Percentiles rank a stretch among this genome's conserved stretches.
These are phyloP conservation scores for Drosophila phalerata DNA, from an alignment of 2,888 invertebrate species.

Conservation along the genomic window DNA sequence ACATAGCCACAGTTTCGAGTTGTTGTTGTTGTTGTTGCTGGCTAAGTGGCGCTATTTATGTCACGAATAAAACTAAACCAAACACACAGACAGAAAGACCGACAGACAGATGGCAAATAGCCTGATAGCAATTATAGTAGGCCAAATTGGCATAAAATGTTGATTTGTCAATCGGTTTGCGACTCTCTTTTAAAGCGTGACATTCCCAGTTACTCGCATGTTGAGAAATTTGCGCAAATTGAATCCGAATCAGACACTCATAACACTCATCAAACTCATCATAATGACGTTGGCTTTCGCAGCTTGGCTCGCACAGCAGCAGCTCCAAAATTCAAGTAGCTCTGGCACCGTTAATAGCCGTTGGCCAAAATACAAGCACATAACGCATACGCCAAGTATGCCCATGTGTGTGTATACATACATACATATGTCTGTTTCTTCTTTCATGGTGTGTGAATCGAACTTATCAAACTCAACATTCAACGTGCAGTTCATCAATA, in stretches of 20 bases:
- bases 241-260: slow-evolving; percentile 63
- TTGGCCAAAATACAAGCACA: slow-evolving; percentile 48
- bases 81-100: slow-evolving; percentile 1
- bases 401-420: slow-evolving; percentile 4
- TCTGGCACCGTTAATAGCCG: slow-evolving; percentile 68
- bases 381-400: slow-evolving; percentile 47
- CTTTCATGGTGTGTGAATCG: slow-evolving; percentile 28
- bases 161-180: slow-evolving; percentile 57
- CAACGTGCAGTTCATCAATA: slow-evolving; percentile 64
- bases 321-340: slow-evolving; percentile 45
- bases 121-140: slow-evolving; percentile 45
- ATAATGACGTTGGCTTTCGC: slow-evolving; percentile 55
- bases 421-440: slow-evolving; percentile 10
- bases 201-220: slow-evolving; percentile 33
- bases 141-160: slow-evolving; percentile 52
- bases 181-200: slow-evolving; percentile 50
- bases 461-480: slow-evolving; percentile 47
- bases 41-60: slow-evolving; percentile 57
- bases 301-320: slow-evolving; percentile 28
- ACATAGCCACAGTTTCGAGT: slow-evolving; percentile 26
- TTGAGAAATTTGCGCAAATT: slow-evolving; percentile 66
- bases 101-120: slow-evolving; percentile 26
- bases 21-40: slow-evolving; percentile 34
- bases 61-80: slow-evolving; percentile 40
- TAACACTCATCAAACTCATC: slow-evolving; percentile 32